These are phyloP conservation scores for Mastigias papua DNA, from an alignment of 30 jellyfish, hydroid and myxozoan genomes.

Conservation along the genomic window DNA sequence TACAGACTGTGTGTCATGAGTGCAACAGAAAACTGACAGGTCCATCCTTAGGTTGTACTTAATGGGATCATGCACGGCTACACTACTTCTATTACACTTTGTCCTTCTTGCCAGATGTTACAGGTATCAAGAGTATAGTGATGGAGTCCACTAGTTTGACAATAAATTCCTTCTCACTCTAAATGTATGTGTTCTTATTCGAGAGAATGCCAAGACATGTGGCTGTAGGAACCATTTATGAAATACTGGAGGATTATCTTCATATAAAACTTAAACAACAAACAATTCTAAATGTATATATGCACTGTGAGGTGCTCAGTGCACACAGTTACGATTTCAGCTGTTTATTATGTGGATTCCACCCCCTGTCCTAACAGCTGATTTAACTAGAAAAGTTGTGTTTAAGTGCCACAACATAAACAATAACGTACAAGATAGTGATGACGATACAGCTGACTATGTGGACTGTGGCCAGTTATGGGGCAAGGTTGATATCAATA, in stretches of 20 bases:
- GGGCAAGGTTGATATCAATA: constrained; percentile 29
- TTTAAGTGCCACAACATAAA: constrained; percentile 13
- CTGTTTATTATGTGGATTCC: constrained; percentile 45
- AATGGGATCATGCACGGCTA: constrained; percentile 23
- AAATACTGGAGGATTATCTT: not conserved
- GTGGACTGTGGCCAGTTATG: constrained; percentile 36
- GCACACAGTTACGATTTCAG: constrained; percentile 11
- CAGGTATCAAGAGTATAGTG: too few species aligned
- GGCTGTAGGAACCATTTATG: constrained; percentile 1
- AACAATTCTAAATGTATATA: too few species aligned
- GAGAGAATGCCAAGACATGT: too few species aligned
- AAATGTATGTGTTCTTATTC: constrained; percentile 15
- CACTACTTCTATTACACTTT: constrained; percentile 43
- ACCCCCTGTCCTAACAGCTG: too few species aligned
- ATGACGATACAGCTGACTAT: not conserved
- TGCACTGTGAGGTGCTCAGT: constrained; percentile 27
- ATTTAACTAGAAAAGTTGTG: too few species aligned
- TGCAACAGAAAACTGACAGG: not conserved
- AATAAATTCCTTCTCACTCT: too few species aligned
- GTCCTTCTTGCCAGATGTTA: constrained; percentile 13
- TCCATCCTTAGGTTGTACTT: constrained; percentile 13
- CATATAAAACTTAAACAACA: not conserved
- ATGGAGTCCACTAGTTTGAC: too few species aligned
- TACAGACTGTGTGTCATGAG: not conserved
- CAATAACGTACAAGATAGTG: constrained; percentile 3